Evolutionary conservation across 1,140 invertebrate species (phyloP), one percentile per base, ranked within the genome.

Genomic region (Tetragonula clypearis): DNA sequence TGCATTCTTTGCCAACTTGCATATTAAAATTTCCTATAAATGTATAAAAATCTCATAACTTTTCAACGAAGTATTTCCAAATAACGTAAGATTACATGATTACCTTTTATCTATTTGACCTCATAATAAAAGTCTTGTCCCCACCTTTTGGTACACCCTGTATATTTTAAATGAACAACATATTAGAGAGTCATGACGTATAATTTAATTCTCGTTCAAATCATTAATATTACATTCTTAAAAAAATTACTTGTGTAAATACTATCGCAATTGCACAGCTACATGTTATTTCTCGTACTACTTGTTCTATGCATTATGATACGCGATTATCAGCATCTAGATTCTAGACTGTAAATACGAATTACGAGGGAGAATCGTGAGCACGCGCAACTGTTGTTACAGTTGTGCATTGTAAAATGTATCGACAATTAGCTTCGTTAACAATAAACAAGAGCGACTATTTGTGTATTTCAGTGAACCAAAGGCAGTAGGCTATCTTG

Each of bases 291-390:
- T 71, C 14, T 21, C 0, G n/a, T n/a, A 2, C 1, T 21, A 77
- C 11, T 79, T 56, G 68, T 75, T 58, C 53, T 69, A 58, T 62
- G 58, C 49, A 56, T 23, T n/a, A 15, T 12, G 23, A 66, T 41
- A n/a, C 30, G 58, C 19, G 9, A 19, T 41, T n/a, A n/a, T 58
- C 60, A n/a, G 53, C 15, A 35, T 11, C 30, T 77, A 41, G 8
- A 56, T 77, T 14, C 49, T 49, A n/a, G 11, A 56, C 66, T 88
- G 82, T 88, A 88, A 77, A 86, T 89, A 89, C 66, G 68, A 86
- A 53, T 19, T 73, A 75, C 58, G 53, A 3, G 11, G 9, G 72
- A 49, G 41, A 23, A 74, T 26, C 35, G 21, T 17, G n/a, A 53
- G 3, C n/a, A 21, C 41, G 49, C 49, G 26, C 17, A 30, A 9